Conservation (phyloP, 2,113 vertebrate genomes). For the Oceanites oceanicus region DNA sequence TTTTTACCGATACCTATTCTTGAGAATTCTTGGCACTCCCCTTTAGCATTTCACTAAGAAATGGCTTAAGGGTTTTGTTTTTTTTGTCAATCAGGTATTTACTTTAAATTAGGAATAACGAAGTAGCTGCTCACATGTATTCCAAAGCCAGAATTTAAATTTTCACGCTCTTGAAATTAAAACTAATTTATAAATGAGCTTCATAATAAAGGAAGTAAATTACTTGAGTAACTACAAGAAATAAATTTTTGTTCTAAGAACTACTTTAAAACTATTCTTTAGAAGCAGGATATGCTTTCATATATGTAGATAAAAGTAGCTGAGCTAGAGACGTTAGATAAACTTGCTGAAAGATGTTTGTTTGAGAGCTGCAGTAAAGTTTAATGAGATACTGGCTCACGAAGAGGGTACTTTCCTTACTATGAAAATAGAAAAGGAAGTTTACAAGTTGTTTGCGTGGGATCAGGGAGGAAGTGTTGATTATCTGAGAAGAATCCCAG, state of each 20-base stretch:
- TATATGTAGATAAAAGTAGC: neutral
- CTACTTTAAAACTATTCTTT: neutral
- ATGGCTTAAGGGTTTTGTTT: neutral
- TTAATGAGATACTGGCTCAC: neutral
- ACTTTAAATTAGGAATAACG: neutral
- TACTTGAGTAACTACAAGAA: neutral
- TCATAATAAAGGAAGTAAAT: neutral
- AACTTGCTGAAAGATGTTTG: neutral
- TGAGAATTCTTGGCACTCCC: neutral
- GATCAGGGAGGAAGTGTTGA: neutral
- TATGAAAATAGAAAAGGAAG: neutral
- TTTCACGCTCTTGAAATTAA: neutral
- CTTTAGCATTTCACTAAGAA: neutral
- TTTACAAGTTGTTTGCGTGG: neutral
- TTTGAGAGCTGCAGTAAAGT: neutral
- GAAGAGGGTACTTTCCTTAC: neutral
- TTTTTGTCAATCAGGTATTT: neutral
- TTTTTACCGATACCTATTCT: neutral
- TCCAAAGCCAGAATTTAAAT: neutral
- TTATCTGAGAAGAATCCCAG: neutral
- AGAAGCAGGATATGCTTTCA: neutral
- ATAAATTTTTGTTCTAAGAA: neutral
- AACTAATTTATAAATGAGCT: neutral
- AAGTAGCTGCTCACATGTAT: neutral
- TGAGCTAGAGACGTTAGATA: neutral